Base-by-base conservation (phyloP, 2,797 vertebrate species). In the Ispidina picta region DNA sequence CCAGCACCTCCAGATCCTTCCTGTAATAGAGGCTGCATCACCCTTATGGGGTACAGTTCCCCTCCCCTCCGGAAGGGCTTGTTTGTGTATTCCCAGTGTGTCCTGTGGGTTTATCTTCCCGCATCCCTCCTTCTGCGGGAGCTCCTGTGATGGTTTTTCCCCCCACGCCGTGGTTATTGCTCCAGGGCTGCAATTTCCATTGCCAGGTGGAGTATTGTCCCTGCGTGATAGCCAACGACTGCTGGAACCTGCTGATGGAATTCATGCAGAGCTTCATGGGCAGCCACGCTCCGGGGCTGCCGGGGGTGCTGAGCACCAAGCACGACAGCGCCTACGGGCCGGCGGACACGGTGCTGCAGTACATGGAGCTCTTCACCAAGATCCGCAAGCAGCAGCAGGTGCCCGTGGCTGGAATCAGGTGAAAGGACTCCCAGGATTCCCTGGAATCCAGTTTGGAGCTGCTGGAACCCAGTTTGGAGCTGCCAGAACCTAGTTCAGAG, bases 291-390 rank as follows among this genome's bases (percentile, higher is more conserved):
- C 99, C 99, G 3, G 98, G 98, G 28, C 92, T 98, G 72, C 99
- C 99, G 0, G 95, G 98, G 2, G 98, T 98, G 55, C 98, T 99
- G 74, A 96, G 97, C 71, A 96, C 97, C 86, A 99, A 98, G 95
- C 98, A 99, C 0, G 99, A 99, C 58, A 98, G 98, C 5, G 93
- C 98, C 81, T 99, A 99, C 17, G 90, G 98, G 73, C 98, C 98
- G 0, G 97, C 96, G 8, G 99, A 99, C 97, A 99, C 99, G 31
- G 98, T 99, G 99, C 98, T 97, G 82, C 99, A 99, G 96, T 99
- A 99, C 95, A 98, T 99, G 96, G 99, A 99, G 95, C 97, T 99
- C 82, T 99, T 99, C 96, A 98, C 98, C 97, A 99, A 99, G 96
- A 98, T 99, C 68, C 98, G 99, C 63, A 99, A 99, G 95, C 98